These are phyloP conservation scores for Armadillidium nasatum DNA, from an alignment of 1,140 invertebrate species.

Conservation along the genomic window DNA sequence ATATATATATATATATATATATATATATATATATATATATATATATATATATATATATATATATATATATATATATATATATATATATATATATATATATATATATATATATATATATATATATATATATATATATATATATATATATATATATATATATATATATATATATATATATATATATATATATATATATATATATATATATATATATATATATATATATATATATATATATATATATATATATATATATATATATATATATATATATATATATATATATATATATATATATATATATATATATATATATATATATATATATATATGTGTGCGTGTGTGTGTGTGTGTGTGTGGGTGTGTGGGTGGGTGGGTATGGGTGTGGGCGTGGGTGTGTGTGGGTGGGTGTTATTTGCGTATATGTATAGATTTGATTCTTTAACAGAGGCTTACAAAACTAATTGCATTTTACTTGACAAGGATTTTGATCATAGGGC, in stretches of 20 bases:
- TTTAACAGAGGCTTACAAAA: too few relatives aligned
- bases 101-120: not conserved
- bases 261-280: not conserved
- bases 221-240: not conserved
- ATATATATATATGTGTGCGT: too few relatives aligned
- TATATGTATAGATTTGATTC: too few relatives aligned
- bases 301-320: not conserved
- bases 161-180: not conserved
- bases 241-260: not conserved
- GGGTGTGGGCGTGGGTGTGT: too few relatives aligned
- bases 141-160: not conserved
- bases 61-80: not conserved
- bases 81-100: not conserved
- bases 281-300: not conserved
- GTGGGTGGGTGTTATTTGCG: too few relatives aligned
- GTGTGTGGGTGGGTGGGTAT: too few relatives aligned
- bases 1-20: slow-evolving; percentile 21
- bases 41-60: not conserved
- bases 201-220: not conserved
- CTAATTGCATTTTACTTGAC: too few relatives aligned
- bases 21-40: slow-evolving; percentile 20
- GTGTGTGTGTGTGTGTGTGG: too few relatives aligned
- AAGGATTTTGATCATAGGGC: too few relatives aligned
- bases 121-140: not conserved
- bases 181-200: not conserved